Evolutionary conservation across 37 sponge, comb jelly and placozoan genomes (phyloP), one percentile per base, ranked within the genome.

Genomic region (Beroe forskalii): DNA sequence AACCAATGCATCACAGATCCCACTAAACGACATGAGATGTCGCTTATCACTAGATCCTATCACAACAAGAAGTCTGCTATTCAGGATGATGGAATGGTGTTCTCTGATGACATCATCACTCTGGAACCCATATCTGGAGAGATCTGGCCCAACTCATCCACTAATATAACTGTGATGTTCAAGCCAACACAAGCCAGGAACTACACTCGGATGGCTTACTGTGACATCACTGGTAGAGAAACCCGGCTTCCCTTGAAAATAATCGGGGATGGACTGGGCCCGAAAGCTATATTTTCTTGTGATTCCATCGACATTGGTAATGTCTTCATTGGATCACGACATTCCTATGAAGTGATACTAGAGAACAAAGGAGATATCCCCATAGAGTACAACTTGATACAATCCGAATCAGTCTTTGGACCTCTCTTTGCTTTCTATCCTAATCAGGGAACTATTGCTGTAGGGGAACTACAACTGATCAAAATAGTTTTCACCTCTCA

Each of bases 221-320:
- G 96, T 92, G 99, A 96, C 61, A 93, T 98, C 14, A 94, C 93
- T 42, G 99, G 99, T 23, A 90, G 99, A 67, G 99, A 98, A 92
- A 91, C 92, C 24, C 91, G 99, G 12, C 92, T 98, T 89, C 97
- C 99, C 19, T 92, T 98, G 62, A 93, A 93, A 40, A 92, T 98
- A 14, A 91, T 63, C 42, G 97, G 96, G n/a, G 93, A 95, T 23
- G 99, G 96, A 0, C 38, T 96, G 67, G 99, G 99, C 0, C 99
- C 99, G 1, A 92, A 91, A 60, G 90, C 94, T 2, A 66, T 83
- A 22, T 93, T 98, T 61, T 96, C 97, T 3, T 95, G 94, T 76
- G 96, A 98, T 62, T 92, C 95, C 14, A 93, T 98, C 12, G 94
- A 96, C 93, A 93, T 98, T 67, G 95, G 96, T 63, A 96, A 95